phyloP scores from a whole-genome alignment of 2,888 invertebrate genomes.

The Melanostoma scalare region DNA sequence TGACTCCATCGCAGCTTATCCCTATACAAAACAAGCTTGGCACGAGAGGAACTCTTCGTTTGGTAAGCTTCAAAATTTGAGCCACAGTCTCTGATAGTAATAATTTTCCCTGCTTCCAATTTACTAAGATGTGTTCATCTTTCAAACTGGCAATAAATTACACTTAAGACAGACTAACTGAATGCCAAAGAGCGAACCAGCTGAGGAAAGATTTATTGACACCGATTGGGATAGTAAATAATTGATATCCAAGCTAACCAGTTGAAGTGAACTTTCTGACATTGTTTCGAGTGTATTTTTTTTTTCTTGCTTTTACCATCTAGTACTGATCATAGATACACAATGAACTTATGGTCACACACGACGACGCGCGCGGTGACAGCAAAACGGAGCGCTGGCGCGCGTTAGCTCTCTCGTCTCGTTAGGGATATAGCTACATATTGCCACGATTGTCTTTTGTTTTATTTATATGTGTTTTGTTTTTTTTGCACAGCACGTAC shows the following conservation, averaged over 20 bases:
- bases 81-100: background rate
- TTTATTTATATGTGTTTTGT: conserved; percentile 36
- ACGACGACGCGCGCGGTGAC: conserved; percentile 30
- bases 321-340: conserved; percentile 68
- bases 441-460: conserved; percentile 37
- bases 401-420: conserved; percentile 23
- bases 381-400: conserved; percentile 25
- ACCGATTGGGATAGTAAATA: conserved; percentile 61
- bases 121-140: conserved; percentile 31
- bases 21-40: conserved; percentile 5
- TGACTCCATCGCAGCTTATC: background rate
- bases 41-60: no score
- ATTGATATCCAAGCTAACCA: conserved; percentile 43
- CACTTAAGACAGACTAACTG: conserved; percentile 42
- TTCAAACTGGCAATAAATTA: conserved; percentile 48
- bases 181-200: conserved; percentile 10
- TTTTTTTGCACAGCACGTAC: conserved; percentile 49
- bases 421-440: conserved; percentile 34
- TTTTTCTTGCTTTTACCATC: background rate
- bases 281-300: conserved; percentile 41
- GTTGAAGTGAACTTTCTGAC: conserved; percentile 66
- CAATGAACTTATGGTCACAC: conserved; percentile 64
- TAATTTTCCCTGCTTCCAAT: background rate
- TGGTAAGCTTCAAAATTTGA: no score
- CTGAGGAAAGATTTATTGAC: conserved; percentile 59